A percentile compares a stretch with the other conserved stretches of the same genome.
phyloP scores from a whole-genome alignment of 2,888 invertebrate species.

The Mythimna lalbum region DNA sequence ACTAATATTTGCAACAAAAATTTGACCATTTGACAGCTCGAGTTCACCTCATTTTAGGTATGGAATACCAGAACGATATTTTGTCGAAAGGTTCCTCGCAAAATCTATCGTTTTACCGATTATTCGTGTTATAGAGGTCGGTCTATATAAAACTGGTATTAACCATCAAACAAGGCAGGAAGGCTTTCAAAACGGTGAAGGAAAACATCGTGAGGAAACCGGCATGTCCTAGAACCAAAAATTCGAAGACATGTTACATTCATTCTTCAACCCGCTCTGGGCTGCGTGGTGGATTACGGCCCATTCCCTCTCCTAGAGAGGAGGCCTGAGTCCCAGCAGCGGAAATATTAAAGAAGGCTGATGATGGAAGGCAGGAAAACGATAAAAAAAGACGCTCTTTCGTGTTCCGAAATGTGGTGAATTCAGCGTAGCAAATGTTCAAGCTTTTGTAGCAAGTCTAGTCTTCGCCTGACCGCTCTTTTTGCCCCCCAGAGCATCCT shows the following conservation, averaged over 20 bases:
- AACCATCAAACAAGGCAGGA: no score
- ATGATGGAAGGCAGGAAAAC: no score
- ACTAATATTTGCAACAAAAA: background rate
- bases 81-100: background rate
- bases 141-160: background rate
- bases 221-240: no score
- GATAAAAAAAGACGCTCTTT: background rate
- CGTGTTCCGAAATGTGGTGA: background rate
- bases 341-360: no score
- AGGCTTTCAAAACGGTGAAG: no score
- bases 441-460: constrained; percentile 69
- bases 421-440: background rate
- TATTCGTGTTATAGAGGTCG: background rate
- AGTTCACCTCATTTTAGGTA: background rate
- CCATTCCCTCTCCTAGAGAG: no score
- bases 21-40: background rate
- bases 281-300: no score
- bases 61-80: background rate
- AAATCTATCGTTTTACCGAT: background rate
- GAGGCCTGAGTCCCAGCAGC: no score
- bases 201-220: no score
- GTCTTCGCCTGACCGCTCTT: background rate
- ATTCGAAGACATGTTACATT: no score
- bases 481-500: constrained; percentile 93
- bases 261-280: no score